A percentile compares a stretch with the other conserved stretches of the same genome.
These are phyloP conservation scores for Vandiemenella viatica DNA, from an alignment of 2,888 invertebrate genomes.

Conservation along the genomic window DNA sequence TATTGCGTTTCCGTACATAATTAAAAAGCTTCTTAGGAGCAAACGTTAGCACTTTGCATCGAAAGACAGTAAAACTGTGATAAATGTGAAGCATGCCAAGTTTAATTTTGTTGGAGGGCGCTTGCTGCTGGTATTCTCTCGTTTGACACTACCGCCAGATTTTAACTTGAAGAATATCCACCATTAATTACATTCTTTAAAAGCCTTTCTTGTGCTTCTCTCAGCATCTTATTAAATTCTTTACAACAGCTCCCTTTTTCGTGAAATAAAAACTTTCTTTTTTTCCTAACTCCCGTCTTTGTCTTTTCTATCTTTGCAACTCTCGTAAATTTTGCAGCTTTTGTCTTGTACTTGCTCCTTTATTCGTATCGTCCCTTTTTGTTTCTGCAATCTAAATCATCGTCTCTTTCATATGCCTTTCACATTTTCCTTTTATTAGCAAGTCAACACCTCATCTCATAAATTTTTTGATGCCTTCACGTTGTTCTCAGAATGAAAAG, in stretches of 20 bases:
- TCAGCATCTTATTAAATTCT: constrained; percentile 11
- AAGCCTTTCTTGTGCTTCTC: constrained; percentile 9
- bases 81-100: not conserved
- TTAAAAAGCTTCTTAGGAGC: too few species aligned
- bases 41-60: too few species aligned
- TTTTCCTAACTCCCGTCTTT: constrained; percentile 1
- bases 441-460: not conserved
- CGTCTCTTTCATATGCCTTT: too few species aligned
- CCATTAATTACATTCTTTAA: constrained; percentile 14
- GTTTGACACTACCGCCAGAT: constrained; percentile 3
- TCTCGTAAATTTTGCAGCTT: constrained; percentile 4
- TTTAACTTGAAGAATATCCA: constrained; percentile 10
- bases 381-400: constrained; percentile 1
- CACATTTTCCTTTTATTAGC: not conserved
- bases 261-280: constrained; percentile 4
- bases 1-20: too few species aligned
- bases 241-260: constrained; percentile 6
- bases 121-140: not conserved
- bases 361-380: not conserved
- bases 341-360: constrained; percentile 1
- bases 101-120: not conserved
- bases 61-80: too few species aligned
- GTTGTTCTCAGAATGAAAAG: too few species aligned
- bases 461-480: too few species aligned
- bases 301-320: constrained; percentile 2